Conservation (phyloP, 2,797 vertebrate genomes). For the Vireo griseus region DNA sequence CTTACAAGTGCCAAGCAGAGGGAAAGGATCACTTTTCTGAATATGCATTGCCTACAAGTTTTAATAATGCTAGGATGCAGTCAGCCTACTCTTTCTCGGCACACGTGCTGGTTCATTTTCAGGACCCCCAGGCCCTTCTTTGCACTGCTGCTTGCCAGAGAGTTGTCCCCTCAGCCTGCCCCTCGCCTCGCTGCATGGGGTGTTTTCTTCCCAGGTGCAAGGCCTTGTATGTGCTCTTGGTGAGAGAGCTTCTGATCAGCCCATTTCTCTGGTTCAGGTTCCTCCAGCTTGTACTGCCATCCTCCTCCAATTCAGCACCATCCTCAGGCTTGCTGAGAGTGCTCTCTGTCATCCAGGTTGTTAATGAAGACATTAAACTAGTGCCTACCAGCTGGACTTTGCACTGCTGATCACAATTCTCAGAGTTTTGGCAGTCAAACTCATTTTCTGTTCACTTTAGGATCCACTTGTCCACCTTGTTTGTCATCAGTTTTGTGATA, state of each 20-base stretch:
- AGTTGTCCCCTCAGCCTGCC: not conserved
- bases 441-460: not conserved
- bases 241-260: not conserved
- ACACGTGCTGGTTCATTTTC: not conserved
- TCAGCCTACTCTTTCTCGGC: not conserved
- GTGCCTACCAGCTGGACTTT: not conserved
- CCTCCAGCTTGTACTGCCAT: not conserved
- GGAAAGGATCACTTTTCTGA: not conserved
- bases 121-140: not conserved
- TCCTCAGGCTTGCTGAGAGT: not conserved
- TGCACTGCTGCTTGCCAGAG: not conserved
- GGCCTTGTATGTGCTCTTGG: not conserved
- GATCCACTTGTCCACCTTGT: not conserved
- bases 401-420: not conserved
- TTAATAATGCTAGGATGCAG: not conserved
- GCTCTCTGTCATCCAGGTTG: not conserved
- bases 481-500: not conserved
- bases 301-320: not conserved
- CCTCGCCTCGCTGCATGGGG: fast-evolving
- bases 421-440: not conserved
- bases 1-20: not conserved
- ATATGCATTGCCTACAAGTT: not conserved
- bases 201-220: not conserved
- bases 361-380: not conserved
- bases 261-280: not conserved